Conservation (phyloP, 1,140 invertebrate genomes). For the Atta colombica region DNA sequence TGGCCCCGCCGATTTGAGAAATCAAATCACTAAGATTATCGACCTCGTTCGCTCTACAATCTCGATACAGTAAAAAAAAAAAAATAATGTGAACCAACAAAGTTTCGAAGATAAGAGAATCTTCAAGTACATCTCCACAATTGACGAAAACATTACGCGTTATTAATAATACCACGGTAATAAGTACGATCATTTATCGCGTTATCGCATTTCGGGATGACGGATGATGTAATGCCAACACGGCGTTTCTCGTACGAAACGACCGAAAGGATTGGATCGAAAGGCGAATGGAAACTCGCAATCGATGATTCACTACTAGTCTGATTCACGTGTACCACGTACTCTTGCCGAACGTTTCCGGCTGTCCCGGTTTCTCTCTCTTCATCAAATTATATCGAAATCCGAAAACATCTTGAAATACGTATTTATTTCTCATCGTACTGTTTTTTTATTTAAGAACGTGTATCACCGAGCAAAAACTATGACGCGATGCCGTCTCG, state of each 20-base stretch:
- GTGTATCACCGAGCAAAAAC: background rate
- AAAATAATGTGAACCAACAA: background rate
- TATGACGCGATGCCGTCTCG: conserved; percentile 15
- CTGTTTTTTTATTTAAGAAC: background rate
- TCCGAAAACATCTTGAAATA: background rate
- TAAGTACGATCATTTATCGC: background rate
- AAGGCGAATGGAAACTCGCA: background rate
- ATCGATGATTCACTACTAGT: conserved; percentile 31
- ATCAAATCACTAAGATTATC: conserved; percentile 5
- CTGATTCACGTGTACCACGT: background rate
- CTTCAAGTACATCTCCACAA: background rate
- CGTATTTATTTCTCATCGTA: background rate
- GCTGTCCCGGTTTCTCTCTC: too few relatives aligned
- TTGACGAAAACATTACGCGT: background rate
- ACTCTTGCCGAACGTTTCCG: background rate
- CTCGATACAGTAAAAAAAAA: background rate
- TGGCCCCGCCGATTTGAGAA: background rate
- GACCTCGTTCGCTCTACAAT: background rate
- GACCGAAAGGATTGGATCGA: background rate
- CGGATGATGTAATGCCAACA: background rate
- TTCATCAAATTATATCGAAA: background rate
- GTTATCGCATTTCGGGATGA: conserved; percentile 12
- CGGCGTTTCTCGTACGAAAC: background rate
- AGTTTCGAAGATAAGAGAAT: background rate
- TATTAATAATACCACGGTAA: conserved; percentile 17